phyloP scores from a whole-genome alignment of 2,113 vertebrate species.

The Rhabdomys dilectus region DNA sequence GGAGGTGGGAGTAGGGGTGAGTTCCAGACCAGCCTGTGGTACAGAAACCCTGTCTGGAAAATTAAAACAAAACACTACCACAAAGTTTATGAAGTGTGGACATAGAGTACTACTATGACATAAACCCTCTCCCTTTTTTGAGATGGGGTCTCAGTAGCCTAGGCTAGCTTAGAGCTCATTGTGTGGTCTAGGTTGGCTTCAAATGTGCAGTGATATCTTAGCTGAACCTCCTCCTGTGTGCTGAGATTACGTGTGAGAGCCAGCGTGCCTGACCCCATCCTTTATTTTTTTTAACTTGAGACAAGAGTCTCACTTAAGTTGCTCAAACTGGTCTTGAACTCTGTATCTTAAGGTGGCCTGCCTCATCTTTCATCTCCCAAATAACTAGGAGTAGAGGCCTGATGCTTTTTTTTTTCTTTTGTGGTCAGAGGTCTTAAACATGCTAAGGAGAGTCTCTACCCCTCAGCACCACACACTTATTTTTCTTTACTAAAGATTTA shows the following conservation, averaged over 20 bases:
- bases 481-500: constrained; percentile 57
- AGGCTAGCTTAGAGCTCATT: not conserved
- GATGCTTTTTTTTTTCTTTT: not conserved
- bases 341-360: not conserved
- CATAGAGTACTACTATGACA: not conserved
- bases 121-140: not conserved
- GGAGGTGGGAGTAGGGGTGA: not conserved
- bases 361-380: not conserved
- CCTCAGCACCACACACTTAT: not conserved
- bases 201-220: not conserved
- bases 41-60: too few relatives aligned
- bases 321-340: not conserved
- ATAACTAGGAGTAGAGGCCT: not conserved
- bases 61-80: not conserved
- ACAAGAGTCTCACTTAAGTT: not conserved
- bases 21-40: not conserved
- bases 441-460: not conserved
- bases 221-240: not conserved
- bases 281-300: not conserved
- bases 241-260: not conserved
- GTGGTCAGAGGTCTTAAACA: too few relatives aligned
- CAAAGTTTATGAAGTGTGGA: not conserved
- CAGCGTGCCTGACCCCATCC: not conserved
- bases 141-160: not conserved
- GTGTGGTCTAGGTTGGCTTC: not conserved